Percentiles rank a stretch among this genome's conserved stretches.
Conservation (phyloP, 2,888 invertebrate species). For the Melangyna quadrimaculata region DNA sequence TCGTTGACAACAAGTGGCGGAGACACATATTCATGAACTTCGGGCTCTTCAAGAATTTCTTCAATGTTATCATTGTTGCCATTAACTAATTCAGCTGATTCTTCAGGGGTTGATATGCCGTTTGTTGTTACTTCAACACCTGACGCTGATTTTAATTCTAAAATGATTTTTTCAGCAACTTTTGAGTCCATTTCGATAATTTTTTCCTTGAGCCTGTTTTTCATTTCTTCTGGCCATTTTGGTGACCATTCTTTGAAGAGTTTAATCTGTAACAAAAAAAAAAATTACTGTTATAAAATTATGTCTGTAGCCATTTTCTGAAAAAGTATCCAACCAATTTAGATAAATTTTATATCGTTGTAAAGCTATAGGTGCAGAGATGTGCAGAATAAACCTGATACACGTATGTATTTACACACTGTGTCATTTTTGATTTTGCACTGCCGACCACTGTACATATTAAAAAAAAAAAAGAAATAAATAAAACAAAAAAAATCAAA, state of each 20-base stretch:
- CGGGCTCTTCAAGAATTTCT: constrained; percentile 66
- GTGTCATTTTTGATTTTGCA: no score
- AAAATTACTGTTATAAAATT: no score
- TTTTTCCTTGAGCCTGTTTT: constrained; percentile 86
- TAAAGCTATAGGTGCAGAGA: no score
- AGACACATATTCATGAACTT: constrained; percentile 62
- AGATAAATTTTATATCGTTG: no score
- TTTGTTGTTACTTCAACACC: constrained; percentile 58
- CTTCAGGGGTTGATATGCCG: constrained; percentile 44
- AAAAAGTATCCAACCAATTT: no score
- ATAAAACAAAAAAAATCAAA: no score
- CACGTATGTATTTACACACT: no score
- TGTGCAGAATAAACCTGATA: no score
- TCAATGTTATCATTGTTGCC: constrained; percentile 76
- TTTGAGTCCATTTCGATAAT: constrained; percentile 87
- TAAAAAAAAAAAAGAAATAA: no score
- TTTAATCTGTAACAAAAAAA: constrained; percentile 84
- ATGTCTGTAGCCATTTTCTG: no score
- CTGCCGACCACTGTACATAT: no score
- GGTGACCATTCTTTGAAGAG: constrained; percentile 92
- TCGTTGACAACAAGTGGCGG: constrained; percentile 47
- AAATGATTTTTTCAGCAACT: constrained; percentile 87
- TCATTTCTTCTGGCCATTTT: constrained; percentile 89
- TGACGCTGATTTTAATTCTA: constrained; percentile 78
- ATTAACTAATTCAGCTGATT: constrained; percentile 51